A percentile compares a stretch with the other conserved stretches of the same genome.
Conservation (phyloP, 2,888 invertebrate species). For the Drymonia ruficornis region DNA sequence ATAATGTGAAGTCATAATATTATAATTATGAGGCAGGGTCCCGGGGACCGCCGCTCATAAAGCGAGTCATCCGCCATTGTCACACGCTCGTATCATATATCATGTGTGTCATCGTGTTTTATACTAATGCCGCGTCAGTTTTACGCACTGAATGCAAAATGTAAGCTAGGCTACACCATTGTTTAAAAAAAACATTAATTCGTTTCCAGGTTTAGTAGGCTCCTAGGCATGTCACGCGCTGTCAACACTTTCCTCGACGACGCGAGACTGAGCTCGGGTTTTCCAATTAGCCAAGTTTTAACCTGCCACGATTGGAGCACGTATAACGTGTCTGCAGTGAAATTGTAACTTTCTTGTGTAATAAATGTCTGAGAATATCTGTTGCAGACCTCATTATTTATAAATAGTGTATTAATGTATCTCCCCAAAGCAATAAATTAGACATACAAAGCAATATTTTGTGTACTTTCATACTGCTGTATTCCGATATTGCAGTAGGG, state of each 20-base stretch:
- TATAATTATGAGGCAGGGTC: constrained; percentile 69
- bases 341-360: too few relatives aligned
- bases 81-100: constrained; percentile 59
- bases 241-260: too few relatives aligned
- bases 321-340: too few relatives aligned
- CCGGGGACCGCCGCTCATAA: constrained; percentile 52
- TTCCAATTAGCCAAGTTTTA: too few relatives aligned
- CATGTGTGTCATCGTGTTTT: constrained; percentile 58
- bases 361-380: not conserved
- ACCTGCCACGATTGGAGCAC: too few relatives aligned
- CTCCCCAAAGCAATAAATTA: constrained; percentile 68
- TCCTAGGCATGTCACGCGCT: too few relatives aligned
- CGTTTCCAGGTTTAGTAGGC: too few relatives aligned
- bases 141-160: constrained; percentile 31
- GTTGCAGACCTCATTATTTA: not conserved
- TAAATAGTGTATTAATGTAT: not conserved
- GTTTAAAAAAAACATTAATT: not conserved
- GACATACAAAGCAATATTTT: constrained; percentile 65
- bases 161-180: constrained; percentile 18
- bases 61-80: constrained; percentile 75
- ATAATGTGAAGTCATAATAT: constrained; percentile 80
- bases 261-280: too few relatives aligned
- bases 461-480: constrained; percentile 68
- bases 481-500: constrained; percentile 61
- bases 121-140: constrained; percentile 59